Conservation (phyloP, 2,797 vertebrate species). For the Myotis vivesi region DNA sequence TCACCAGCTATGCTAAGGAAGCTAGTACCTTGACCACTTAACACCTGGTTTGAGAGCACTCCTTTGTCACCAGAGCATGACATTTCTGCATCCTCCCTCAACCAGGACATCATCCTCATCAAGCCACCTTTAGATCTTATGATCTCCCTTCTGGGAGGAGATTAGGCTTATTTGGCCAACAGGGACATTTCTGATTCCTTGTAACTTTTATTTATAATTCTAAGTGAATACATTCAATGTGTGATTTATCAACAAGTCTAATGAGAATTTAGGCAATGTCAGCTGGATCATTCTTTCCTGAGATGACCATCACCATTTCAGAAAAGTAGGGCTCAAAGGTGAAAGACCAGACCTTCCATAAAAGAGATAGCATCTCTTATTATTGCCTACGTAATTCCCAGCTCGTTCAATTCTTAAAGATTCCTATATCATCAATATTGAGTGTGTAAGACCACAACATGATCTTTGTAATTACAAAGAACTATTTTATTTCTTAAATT, state of each 20-base stretch:
- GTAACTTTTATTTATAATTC: background rate
- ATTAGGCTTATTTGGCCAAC: background rate
- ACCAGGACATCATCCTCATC: background rate
- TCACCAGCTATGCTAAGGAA: background rate
- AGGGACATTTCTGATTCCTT: background rate
- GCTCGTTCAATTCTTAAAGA: background rate
- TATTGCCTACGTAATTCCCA: background rate
- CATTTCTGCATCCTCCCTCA: background rate
- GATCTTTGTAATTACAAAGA: constrained; percentile 12
- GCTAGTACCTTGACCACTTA: background rate
- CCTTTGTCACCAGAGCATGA: background rate
- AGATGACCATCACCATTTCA: background rate
- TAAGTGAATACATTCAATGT: background rate
- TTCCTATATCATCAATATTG: background rate
- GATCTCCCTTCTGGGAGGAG: background rate
- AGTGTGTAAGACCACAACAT: background rate
- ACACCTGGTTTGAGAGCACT: background rate
- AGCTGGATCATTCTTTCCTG: background rate
- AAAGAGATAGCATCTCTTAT: background rate
- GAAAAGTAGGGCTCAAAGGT: constrained; percentile 21
- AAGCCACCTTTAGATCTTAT: background rate
- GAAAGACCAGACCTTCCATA: background rate
- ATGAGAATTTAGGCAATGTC: background rate
- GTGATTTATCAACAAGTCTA: constrained; percentile 11
- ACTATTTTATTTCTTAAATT: background rate